Evolutionary conservation across 2,113 vertebrate genomes (phyloP).

Genomic region (Fulica atra): DNA sequence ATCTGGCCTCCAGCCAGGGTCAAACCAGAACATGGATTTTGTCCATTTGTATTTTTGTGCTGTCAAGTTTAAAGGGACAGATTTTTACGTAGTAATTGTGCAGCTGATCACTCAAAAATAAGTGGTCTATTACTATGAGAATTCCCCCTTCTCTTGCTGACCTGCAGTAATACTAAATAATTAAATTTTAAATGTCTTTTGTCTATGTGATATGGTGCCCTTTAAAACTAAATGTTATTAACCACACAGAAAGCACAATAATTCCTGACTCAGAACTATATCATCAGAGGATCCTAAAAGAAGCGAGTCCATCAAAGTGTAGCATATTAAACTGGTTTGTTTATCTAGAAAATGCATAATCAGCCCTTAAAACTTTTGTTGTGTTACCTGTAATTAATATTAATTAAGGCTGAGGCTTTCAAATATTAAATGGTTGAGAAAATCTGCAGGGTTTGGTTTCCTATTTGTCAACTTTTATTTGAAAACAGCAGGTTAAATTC

Average conservation of each 20-base stretch:
- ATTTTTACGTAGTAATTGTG: background rate
- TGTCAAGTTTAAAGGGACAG: background rate
- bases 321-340: conserved; percentile 40
- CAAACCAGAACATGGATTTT: background rate
- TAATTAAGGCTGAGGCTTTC: conserved; percentile 71
- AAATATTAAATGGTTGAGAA: conserved; percentile 65
- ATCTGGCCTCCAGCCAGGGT: too few species aligned
- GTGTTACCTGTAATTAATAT: conserved; percentile 75
- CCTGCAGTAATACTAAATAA: background rate
- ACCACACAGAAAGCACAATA: background rate
- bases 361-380: conserved; percentile 45
- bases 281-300: background rate
- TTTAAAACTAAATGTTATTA: conserved; percentile 44
- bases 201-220: background rate
- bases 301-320: conserved; percentile 12
- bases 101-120: background rate
- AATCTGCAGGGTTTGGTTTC: conserved; percentile 74
- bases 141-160: background rate
- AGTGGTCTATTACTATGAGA: background rate
- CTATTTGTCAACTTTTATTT: conserved; percentile 81
- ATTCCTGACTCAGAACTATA: background rate
- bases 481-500: conserved; percentile 80
- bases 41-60: background rate
- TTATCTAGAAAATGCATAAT: conserved; percentile 65
- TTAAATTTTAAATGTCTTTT: conserved; percentile 11